These are phyloP conservation scores for Atta texana DNA, from an alignment of 1,140 invertebrate genomes.

Conservation along the genomic window DNA sequence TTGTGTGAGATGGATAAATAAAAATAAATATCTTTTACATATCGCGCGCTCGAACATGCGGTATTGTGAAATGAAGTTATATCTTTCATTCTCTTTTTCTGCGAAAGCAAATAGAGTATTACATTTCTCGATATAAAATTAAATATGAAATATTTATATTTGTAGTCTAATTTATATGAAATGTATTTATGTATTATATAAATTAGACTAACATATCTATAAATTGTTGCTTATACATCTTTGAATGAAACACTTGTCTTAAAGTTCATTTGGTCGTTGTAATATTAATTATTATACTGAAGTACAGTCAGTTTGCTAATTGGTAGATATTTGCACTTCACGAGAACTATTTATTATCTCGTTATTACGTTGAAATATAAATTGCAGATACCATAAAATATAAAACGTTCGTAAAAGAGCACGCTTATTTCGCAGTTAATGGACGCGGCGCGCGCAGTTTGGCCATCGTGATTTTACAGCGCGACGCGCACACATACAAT, in stretches of 20 bases:
- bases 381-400: slow-evolving; percentile 31
- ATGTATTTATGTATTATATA: background rate
- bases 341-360: slow-evolving; percentile 5
- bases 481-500: background rate
- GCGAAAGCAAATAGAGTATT: background rate
- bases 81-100: background rate
- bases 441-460: slow-evolving; percentile 1
- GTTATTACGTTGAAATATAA: slow-evolving; percentile 32
- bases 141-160: too few species aligned
- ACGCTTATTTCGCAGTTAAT: slow-evolving; percentile 31
- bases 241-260: background rate
- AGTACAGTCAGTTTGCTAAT: background rate
- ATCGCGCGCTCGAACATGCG: background rate
- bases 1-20: background rate
- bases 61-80: background rate
- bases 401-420: slow-evolving; percentile 17
- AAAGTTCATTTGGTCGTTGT: background rate
- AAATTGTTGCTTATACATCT: background rate
- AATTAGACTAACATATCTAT: background rate
- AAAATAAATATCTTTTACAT: background rate
- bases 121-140: background rate
- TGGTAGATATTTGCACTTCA: background rate
- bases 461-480: slow-evolving; percentile 33
- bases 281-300: background rate
- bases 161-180: too few species aligned